Conservation (phyloP, 1,140 invertebrate species). For the Drosophila varians region DNA sequence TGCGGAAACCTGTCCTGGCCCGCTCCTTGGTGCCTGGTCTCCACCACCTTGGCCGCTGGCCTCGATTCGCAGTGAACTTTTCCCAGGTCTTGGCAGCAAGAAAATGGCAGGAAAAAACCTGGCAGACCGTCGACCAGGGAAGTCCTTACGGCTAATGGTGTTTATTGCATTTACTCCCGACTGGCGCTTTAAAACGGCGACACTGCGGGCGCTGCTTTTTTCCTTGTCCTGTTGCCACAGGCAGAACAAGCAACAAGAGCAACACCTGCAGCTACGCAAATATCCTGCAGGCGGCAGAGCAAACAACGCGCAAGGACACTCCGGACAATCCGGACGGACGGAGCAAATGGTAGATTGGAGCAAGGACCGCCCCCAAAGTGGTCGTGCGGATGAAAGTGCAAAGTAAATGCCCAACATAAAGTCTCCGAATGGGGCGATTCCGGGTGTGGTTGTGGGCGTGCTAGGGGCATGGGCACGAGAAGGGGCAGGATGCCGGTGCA, state of each 20-base stretch:
- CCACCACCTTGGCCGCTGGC: constrained; percentile 34
- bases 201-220: constrained; percentile 15
- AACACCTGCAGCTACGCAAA: constrained; percentile 70
- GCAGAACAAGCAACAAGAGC: constrained; percentile 5
- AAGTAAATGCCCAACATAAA: constrained; percentile 76
- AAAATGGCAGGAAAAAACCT: constrained; percentile 33
- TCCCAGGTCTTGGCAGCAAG: constrained; percentile 13
- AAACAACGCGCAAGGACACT: constrained; percentile 14
- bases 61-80: constrained; percentile 52
- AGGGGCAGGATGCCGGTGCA: constrained; percentile 29
- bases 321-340: neutral
- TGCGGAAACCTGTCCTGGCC: constrained; percentile 39
- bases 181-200: constrained; percentile 71
- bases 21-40: neutral
- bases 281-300: constrained; percentile 54
- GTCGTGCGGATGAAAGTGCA: constrained; percentile 67
- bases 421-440: constrained; percentile 34
- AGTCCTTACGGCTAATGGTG: constrained; percentile 71
- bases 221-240: neutral
- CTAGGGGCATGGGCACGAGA: too few relatives aligned
- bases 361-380: constrained; percentile 21
- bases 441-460: constrained; percentile 7
- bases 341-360: constrained; percentile 1
- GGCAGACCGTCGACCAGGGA: constrained; percentile 24
- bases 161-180: constrained; percentile 76